phyloP scores from a whole-genome alignment of 2,797 vertebrate species.

The Onychomys leucogaster region DNA sequence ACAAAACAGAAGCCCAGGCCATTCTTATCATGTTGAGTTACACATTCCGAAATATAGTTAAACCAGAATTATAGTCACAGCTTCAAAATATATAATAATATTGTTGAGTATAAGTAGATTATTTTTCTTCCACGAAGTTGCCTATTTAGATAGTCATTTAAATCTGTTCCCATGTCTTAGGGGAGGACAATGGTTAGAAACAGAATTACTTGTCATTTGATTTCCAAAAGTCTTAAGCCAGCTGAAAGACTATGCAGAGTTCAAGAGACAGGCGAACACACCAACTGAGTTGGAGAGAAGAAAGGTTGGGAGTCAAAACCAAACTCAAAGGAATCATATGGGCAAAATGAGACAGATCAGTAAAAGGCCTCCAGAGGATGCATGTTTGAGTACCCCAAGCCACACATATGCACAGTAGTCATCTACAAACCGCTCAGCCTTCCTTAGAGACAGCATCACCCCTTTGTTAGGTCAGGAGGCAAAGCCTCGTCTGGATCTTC shows the following conservation, averaged over 20 bases:
- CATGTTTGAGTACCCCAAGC: neutral
- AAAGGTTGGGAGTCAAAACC: neutral
- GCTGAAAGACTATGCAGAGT: neutral
- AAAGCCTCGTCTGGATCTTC: neutral
- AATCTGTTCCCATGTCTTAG: neutral
- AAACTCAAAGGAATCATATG: neutral
- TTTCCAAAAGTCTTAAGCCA: conserved; percentile 6
- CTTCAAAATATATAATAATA: neutral
- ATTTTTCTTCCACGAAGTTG: neutral
- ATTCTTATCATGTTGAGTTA: neutral
- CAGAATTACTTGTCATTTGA: neutral
- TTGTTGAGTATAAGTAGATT: neutral
- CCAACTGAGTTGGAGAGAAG: neutral
- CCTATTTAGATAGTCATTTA: neutral
- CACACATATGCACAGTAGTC: neutral
- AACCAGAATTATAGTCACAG: conserved; percentile 2
- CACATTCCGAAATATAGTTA: neutral
- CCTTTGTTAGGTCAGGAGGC: neutral
- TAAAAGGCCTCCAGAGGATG: neutral
- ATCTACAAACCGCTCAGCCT: neutral
- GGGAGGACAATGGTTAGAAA: neutral
- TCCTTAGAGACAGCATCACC: neutral
- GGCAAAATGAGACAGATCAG: neutral
- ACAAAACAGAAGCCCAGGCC: conserved; percentile 43
- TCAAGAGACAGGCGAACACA: neutral